phyloP scores from a whole-genome alignment of 2,888 invertebrate genomes.

The Amitus sp. region DNA sequence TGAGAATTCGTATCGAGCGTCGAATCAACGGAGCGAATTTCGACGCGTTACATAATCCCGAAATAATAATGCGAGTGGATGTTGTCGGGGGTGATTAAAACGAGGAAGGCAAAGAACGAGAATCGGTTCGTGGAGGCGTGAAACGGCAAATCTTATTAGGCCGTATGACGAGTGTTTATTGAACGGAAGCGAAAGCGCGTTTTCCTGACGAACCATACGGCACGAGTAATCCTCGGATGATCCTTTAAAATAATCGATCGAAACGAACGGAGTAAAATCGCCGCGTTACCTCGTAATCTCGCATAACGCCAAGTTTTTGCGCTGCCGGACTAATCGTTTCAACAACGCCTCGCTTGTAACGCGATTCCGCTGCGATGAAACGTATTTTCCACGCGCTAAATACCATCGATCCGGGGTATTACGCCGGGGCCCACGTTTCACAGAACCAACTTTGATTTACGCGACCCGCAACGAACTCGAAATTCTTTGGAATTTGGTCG shows the following conservation, averaged over 20 bases:
- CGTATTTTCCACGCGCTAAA: no score
- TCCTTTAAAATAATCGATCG: slow-evolving; percentile 62
- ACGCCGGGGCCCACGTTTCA: no score
- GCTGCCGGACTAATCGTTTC: slow-evolving; percentile 60
- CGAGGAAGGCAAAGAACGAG: no score
- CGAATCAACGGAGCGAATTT: no score
- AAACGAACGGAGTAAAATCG: slow-evolving; percentile 57
- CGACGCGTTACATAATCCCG: no score
- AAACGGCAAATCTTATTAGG: background rate
- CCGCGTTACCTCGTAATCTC: slow-evolving; percentile 61
- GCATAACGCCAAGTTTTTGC: slow-evolving; percentile 56
- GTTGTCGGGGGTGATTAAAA: no score
- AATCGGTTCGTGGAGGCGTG: background rate
- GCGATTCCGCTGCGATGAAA: slow-evolving; percentile 60
- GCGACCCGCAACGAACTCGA: no score
- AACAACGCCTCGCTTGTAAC: slow-evolving; percentile 63
- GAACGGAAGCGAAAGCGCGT: slow-evolving; percentile 37
- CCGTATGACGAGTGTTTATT: slow-evolving; percentile 31
- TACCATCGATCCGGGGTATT: no score
- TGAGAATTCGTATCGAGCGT: no score
- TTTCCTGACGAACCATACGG: slow-evolving; percentile 46
- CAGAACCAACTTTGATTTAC: no score
- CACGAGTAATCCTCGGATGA: slow-evolving; percentile 56
- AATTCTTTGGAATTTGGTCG: no score
- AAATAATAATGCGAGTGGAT: no score